phyloP scores from a whole-genome alignment of 1,140 invertebrate species.

The Caenorhabditis elegans region WBcel235 BX284605.5:4936501-4937000 shows the following conservation, averaged over 20 bases:
- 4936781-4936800: constrained; percentile 63
- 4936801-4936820: constrained; percentile 70
- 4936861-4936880: constrained; percentile 69
- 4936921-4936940: constrained; percentile 98
- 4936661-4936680: constrained; percentile 46
- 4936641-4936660: constrained; percentile 46
- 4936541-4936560: constrained; percentile 48
- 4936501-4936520: constrained; percentile 52
- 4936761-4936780: constrained; percentile 47
- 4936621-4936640: constrained; percentile 38
- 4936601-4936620: constrained; percentile 46
- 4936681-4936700: constrained; percentile 40
- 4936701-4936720: constrained; percentile 42
- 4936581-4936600: constrained; percentile 48
- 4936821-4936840: constrained; percentile 68
- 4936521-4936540: constrained; percentile 51
- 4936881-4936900: constrained; percentile 68
- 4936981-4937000: constrained; percentile 53
- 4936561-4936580: constrained; percentile 43
- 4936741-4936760: constrained; percentile 42
- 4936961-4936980: constrained; percentile 59
- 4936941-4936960: constrained; percentile 95
- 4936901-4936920: constrained; percentile 80
- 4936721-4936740: constrained; percentile 34
- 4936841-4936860: constrained; percentile 69